phyloP scores from a whole-genome alignment of 2,888 invertebrate species.

The Aporophyla nigra region DNA sequence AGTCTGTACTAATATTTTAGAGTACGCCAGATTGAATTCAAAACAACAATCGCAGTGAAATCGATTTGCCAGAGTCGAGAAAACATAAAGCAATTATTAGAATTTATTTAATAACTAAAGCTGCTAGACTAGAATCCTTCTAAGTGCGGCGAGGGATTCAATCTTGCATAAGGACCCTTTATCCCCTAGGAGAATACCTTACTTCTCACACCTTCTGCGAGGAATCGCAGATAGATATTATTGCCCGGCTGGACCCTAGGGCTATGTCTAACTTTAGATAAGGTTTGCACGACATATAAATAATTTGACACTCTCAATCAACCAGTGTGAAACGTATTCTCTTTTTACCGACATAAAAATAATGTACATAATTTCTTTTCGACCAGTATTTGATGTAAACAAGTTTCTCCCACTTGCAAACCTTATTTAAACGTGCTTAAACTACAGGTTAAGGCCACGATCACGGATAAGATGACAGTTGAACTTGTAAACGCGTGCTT shows the following conservation, averaged over 20 bases:
- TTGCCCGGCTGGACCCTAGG: no score
- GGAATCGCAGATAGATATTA: no score
- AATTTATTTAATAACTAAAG: background rate
- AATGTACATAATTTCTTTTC: constrained; percentile 31
- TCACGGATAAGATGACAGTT: constrained; percentile 64
- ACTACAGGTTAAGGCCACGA: constrained; percentile 55
- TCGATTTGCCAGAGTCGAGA: background rate
- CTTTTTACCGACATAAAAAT: background rate
- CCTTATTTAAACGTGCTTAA: constrained; percentile 44
- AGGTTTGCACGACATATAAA: no score
- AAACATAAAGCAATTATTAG: background rate
- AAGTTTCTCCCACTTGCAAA: constrained; percentile 29
- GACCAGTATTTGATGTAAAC: constrained; percentile 21
- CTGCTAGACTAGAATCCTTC: no score
- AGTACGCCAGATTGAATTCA: background rate
- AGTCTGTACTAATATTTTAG: background rate
- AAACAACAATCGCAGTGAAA: background rate
- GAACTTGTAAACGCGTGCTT: constrained; percentile 64
- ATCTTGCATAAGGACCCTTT: no score
- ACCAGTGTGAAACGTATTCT: no score
- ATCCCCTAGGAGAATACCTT: background rate
- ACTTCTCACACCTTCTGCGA: background rate
- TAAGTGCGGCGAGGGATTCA: no score
- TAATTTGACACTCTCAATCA: no score
- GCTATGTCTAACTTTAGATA: no score